phyloP scores from a whole-genome alignment of 1,140 invertebrate species.

The Ceratina calcarata region DNA sequence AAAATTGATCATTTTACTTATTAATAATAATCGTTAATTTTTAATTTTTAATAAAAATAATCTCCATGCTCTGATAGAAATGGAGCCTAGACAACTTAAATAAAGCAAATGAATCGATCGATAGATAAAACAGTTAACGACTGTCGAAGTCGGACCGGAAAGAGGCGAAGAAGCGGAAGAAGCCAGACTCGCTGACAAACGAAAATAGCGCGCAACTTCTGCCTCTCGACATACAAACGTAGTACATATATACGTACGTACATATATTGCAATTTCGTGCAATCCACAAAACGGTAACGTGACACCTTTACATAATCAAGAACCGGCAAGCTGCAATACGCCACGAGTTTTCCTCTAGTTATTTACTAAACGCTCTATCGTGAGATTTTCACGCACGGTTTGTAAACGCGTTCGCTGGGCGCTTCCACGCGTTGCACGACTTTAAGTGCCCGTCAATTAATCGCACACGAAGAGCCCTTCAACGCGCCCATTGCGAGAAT shows the following conservation, averaged over 20 bases:
- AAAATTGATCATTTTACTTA: no score
- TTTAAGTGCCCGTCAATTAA: neutral
- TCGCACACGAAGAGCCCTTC: neutral
- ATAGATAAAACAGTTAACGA: neutral
- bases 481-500: neutral
- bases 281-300: conserved; percentile 56
- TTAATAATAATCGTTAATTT: no score
- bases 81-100: neutral
- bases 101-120: neutral
- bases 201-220: conserved; percentile 43
- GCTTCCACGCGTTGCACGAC: neutral
- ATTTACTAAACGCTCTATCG: neutral
- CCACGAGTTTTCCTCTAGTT: neutral
- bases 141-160: neutral
- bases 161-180: conserved; percentile 12
- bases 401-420: neutral
- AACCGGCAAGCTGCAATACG: conserved; percentile 13
- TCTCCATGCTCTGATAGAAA: neutral
- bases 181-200: conserved; percentile 5
- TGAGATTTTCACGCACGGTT: neutral
- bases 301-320: conserved; percentile 66
- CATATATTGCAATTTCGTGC: conserved; percentile 41
- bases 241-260: neutral
- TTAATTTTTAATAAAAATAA: neutral
- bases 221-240: neutral